phyloP scores from a whole-genome alignment of 2,113 vertebrate genomes.

The Syngnathus floridae region DNA sequence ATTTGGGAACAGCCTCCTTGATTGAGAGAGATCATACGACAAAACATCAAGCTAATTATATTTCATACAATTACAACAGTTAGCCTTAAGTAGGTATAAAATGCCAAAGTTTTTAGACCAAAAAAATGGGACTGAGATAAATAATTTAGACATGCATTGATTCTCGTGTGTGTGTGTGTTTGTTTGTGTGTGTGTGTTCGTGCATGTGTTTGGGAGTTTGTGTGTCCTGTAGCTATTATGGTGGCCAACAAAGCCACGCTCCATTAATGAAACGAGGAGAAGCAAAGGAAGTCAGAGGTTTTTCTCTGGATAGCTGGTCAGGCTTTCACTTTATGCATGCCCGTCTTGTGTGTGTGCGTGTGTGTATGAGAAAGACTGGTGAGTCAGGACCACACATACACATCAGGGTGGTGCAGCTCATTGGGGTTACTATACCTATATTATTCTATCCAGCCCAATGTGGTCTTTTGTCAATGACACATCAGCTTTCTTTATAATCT shows the following conservation, averaged over 20 bases:
- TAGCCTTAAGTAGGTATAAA: too few species aligned
- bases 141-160: too few species aligned
- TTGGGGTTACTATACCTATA: constrained; percentile 45
- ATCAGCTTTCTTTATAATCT: constrained; percentile 12
- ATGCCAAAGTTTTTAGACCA: too few species aligned
- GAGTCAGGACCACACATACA: constrained; percentile 18
- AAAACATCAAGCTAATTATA: too few species aligned
- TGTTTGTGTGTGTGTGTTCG: too few species aligned
- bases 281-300: constrained; percentile 45
- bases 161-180: too few species aligned
- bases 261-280: constrained; percentile 67
- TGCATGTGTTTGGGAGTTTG: too few species aligned
- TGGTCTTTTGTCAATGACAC: constrained; percentile 49
- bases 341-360: constrained; percentile 1
- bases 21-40: too few species aligned
- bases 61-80: too few species aligned
- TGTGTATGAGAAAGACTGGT: constrained; percentile 7
- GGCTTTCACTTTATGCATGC: constrained; percentile 35
- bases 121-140: too few species aligned
- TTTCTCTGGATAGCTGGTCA: constrained; percentile 46
- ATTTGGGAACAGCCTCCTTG: not conserved
- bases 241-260: constrained; percentile 32
- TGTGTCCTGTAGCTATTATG: constrained; percentile 47
- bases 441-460: constrained; percentile 53
- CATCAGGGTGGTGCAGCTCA: constrained; percentile 38